phyloP scores from a whole-genome alignment of 1,140 invertebrate species.

The Halictus rubicundus region DNA sequence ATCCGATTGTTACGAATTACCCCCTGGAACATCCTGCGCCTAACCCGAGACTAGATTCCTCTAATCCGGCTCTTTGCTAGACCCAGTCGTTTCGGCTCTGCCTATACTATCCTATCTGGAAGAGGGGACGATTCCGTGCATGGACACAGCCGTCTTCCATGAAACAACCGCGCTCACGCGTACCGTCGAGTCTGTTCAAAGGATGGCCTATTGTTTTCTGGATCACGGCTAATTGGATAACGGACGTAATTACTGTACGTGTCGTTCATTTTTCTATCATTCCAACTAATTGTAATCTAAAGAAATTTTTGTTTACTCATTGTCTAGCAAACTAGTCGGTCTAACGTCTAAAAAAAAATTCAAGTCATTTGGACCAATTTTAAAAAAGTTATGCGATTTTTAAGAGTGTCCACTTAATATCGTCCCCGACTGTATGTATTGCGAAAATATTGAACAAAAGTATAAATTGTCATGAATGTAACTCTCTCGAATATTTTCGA shows the following conservation, averaged over 20 bases:
- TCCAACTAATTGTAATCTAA: too few species aligned
- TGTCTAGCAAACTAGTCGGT: too few species aligned
- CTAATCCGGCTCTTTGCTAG: background rate
- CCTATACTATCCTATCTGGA: background rate
- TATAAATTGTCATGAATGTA: too few species aligned
- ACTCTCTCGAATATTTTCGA: too few species aligned
- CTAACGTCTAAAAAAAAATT: too few species aligned
- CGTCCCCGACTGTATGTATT: too few species aligned
- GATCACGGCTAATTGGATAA: conserved; percentile 39
- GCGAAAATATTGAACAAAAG: too few species aligned
- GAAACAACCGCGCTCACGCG: background rate
- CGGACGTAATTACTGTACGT: conserved; percentile 22
- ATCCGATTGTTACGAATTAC: conserved; percentile 43
- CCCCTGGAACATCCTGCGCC: background rate
- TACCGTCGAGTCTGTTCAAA: background rate
- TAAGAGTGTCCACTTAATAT: too few species aligned
- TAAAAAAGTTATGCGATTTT: too few species aligned
- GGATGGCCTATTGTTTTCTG: conserved; percentile 8
- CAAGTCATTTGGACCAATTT: too few species aligned
- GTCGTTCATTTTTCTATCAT: too few species aligned
- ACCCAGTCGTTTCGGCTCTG: background rate
- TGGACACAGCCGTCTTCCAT: background rate
- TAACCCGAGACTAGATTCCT: background rate
- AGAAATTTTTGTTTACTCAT: too few species aligned
- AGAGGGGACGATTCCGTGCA: background rate